Percentiles rank a stretch among this genome's conserved stretches.
phyloP scores from a whole-genome alignment of 1,140 invertebrate genomes.

The Heliconius melpomene region DNA sequence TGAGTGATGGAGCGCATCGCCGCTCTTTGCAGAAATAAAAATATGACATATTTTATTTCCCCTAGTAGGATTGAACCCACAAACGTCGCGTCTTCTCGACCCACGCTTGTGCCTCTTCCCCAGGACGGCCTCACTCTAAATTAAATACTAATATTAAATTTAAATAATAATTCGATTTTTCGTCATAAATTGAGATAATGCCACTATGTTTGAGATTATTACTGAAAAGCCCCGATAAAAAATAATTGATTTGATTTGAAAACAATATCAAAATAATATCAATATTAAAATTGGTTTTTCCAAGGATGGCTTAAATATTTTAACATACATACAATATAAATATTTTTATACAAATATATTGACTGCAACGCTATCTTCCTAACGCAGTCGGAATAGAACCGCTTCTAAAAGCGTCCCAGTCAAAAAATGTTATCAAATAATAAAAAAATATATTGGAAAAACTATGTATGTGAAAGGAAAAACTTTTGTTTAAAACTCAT shows the following conservation, averaged over 20 bases:
- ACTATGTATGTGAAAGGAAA: slow-evolving; percentile 31
- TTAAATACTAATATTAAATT: neutral
- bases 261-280: neutral
- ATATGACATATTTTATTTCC: no score
- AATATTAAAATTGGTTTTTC: neutral
- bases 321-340: slow-evolving; percentile 1
- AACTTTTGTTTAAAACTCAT: slow-evolving; percentile 39
- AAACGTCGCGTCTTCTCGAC: no score
- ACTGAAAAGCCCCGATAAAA: neutral
- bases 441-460: slow-evolving; percentile 20
- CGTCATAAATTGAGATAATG: neutral
- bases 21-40: no score
- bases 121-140: no score
- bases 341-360: neutral
- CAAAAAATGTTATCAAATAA: slow-evolving; percentile 27
- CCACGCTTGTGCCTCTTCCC: no score
- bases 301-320: neutral
- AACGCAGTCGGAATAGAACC: slow-evolving; percentile 11
- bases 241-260: neutral
- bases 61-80: no score
- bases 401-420: slow-evolving; percentile 14
- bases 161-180: neutral
- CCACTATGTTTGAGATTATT: neutral
- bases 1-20: no score
- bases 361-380: slow-evolving; percentile 13